A percentile compares a stretch with the other conserved stretches of the same genome.
phyloP scores from a whole-genome alignment of 2,113 vertebrate species.

The Alectura lathami region DNA sequence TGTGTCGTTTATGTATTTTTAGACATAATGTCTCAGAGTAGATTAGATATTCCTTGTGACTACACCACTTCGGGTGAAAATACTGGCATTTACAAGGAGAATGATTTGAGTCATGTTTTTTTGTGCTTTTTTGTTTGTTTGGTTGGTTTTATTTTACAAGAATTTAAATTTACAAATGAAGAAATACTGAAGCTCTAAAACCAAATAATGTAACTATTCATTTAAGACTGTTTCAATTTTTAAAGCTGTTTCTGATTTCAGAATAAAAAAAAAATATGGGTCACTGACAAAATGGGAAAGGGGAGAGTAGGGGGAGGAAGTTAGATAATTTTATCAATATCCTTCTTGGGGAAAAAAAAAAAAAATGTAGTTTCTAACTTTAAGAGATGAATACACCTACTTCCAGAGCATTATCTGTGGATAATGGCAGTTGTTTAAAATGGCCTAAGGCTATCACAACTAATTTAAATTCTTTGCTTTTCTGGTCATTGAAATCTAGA shows the following conservation, averaged over 20 bases:
- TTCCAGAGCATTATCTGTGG: not conserved
- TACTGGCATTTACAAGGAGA: not conserved
- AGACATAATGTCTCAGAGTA: not conserved
- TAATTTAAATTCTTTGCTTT: not conserved
- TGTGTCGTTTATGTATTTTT: not conserved
- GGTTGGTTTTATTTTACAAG: too few relatives aligned
- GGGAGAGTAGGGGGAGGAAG: not conserved
- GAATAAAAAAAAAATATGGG: not conserved
- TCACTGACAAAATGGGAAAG: not conserved
- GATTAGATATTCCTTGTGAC: not conserved
- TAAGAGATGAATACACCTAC: not conserved
- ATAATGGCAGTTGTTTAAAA: not conserved
- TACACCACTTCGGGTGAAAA: not conserved
- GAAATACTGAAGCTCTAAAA: not conserved
- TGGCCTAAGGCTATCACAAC: not conserved
- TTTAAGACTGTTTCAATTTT: conserved; percentile 4
- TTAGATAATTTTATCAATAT: not conserved
- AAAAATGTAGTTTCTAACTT: not conserved
- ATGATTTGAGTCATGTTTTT: not conserved
- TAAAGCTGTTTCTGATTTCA: not conserved
- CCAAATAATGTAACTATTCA: not conserved
- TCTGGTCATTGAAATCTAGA: not conserved
- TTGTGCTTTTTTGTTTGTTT: not conserved
- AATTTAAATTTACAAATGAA: conserved; percentile 13
- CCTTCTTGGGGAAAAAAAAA: not conserved